Evolutionary conservation across 2,797 vertebrate genomes (phyloP).

Genomic region (Helarctos malayanus): DNA sequence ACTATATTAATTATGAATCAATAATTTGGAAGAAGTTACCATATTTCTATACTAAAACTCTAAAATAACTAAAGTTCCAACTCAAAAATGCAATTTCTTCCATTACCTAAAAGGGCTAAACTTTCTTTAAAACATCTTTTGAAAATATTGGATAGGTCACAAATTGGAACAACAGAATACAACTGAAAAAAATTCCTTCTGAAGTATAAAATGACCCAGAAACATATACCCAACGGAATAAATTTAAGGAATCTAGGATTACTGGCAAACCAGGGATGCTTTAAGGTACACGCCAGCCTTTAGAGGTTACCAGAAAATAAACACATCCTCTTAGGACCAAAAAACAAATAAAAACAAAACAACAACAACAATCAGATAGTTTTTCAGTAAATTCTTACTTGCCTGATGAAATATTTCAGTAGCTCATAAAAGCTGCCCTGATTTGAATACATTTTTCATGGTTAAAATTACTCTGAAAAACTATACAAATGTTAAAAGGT

Average conservation of each 20-base stretch:
- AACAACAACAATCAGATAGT: background rate
- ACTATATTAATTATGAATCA: slow-evolving; percentile 18
- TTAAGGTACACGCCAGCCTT: background rate
- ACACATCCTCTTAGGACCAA: background rate
- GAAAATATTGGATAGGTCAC: background rate
- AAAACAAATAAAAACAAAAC: background rate
- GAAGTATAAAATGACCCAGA: background rate
- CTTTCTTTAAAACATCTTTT: background rate
- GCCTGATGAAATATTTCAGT: slow-evolving; percentile 40
- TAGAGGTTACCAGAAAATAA: background rate
- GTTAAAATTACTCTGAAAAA: slow-evolving; percentile 47
- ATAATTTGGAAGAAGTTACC: background rate
- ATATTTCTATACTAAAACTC: slow-evolving; percentile 15
- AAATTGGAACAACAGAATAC: background rate
- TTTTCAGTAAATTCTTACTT: slow-evolving; percentile 41
- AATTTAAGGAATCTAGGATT: background rate
- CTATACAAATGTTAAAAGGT: background rate
- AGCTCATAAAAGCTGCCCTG: background rate
- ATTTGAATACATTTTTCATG: background rate
- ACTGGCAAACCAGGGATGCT: background rate
- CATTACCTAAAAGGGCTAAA: background rate
- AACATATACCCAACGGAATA: background rate
- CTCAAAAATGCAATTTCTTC: slow-evolving; percentile 57
- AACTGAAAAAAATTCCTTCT: background rate
- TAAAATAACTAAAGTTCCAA: slow-evolving; percentile 32